Percentiles rank a stretch among this genome's conserved stretches.
Evolutionary conservation across 2,113 vertebrate species (phyloP).

Genomic region (Haemorhous mexicanus): DNA sequence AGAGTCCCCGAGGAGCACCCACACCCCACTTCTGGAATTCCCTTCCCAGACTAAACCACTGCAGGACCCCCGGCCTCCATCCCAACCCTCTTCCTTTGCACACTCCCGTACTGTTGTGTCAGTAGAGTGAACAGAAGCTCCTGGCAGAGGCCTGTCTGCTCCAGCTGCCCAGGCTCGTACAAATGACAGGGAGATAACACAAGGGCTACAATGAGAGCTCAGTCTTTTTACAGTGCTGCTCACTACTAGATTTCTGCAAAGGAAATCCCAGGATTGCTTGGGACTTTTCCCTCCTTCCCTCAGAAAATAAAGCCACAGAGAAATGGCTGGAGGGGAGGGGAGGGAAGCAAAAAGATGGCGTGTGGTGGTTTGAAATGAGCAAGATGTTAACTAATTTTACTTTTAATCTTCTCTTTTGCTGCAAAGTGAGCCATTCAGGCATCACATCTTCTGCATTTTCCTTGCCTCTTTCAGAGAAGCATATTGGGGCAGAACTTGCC

Average conservation of each 20-base stretch:
- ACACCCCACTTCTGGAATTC: background rate
- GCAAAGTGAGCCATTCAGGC: constrained; percentile 89
- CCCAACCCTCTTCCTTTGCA: background rate
- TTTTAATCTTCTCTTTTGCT: constrained; percentile 89
- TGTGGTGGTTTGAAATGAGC: constrained; percentile 73
- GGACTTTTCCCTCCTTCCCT: background rate
- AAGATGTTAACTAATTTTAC: constrained; percentile 92
- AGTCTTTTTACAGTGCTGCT: background rate
- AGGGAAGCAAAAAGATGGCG: background rate
- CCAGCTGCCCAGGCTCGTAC: background rate
- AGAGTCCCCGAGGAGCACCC: background rate
- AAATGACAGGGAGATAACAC: background rate
- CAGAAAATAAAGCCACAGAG: background rate
- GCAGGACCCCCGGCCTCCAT: background rate
- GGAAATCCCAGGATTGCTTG: background rate
- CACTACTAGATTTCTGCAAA: background rate
- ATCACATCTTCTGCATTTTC: constrained; percentile 93
- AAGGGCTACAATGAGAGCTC: background rate
- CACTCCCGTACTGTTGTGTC: rapidly evolving
- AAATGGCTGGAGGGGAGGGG: background rate
- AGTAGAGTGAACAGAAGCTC: background rate
- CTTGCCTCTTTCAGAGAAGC: constrained; percentile 98
- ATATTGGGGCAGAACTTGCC: constrained; percentile 99
- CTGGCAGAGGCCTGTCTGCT: background rate
- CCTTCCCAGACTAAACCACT: background rate